These are phyloP conservation scores for Illadopsis cleaveri DNA, from an alignment of 2,113 vertebrate species.

Conservation along the genomic window DNA sequence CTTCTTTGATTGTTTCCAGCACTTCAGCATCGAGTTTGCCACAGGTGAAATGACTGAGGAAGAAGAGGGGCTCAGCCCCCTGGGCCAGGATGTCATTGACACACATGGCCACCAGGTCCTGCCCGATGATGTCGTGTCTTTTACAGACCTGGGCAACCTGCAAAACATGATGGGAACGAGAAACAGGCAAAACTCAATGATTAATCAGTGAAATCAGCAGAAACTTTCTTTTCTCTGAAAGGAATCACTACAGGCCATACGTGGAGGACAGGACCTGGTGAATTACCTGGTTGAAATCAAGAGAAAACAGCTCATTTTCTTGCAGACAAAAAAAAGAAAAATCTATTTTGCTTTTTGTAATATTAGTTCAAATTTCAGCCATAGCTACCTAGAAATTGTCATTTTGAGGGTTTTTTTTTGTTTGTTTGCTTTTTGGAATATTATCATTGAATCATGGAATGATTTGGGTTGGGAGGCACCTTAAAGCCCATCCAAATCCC, in stretches of 20 bases:
- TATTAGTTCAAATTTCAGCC: background rate
- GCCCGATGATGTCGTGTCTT: conserved; percentile 77
- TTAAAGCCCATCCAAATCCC: fast-evolving
- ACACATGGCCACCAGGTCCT: conserved; percentile 88
- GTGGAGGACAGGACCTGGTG: background rate
- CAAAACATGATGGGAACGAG: background rate
- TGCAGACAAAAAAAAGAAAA: background rate
- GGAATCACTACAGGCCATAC: background rate
- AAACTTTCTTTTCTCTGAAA: background rate
- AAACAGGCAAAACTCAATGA: background rate
- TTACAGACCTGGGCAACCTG: conserved; percentile 83
- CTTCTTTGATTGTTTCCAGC: conserved; percentile 73
- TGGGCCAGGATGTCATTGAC: conserved; percentile 86
- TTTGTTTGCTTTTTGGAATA: background rate
- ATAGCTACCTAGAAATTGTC: background rate
- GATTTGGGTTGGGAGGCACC: background rate
- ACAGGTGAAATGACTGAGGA: conserved; percentile 83
- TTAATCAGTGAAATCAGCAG: background rate
- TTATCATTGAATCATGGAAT: background rate
- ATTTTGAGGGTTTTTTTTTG: background rate
- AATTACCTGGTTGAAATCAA: background rate
- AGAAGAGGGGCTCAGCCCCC: conserved; percentile 90
- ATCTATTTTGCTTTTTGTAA: background rate
- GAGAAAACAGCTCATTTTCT: background rate
- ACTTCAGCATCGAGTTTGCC: conserved; percentile 77